Conservation (phyloP, 2,113 vertebrate species). For the Colossoma macropomum region DNA sequence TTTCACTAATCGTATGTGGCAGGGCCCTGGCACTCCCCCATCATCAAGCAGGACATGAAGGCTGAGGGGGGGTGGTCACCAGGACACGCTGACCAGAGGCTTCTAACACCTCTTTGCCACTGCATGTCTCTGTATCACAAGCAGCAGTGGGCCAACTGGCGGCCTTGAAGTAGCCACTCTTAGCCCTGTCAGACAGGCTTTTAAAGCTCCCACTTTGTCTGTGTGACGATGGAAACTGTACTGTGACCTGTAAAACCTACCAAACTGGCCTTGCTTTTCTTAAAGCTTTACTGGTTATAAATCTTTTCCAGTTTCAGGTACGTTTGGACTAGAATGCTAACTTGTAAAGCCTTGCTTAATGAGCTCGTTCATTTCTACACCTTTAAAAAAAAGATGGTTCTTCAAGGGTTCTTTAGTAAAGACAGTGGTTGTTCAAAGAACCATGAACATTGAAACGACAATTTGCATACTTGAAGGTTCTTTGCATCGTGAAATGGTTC, state of each 20-base stretch:
- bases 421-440: too few relatives aligned
- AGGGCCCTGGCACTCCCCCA: conserved; percentile 71
- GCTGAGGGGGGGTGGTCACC: background rate
- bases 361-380: too few relatives aligned
- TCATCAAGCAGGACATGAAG: conserved; percentile 69
- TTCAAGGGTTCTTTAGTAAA: too few relatives aligned
- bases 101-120: conserved; percentile 8
- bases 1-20: conserved; percentile 76
- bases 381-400: too few relatives aligned
- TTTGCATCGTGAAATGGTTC: too few relatives aligned
- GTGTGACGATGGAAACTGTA: background rate
- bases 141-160: background rate
- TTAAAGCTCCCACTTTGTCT: background rate
- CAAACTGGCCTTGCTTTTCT: background rate
- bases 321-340: too few relatives aligned
- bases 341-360: too few relatives aligned
- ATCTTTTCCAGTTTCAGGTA: background rate
- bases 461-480: too few relatives aligned
- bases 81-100: background rate
- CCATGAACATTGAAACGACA: too few relatives aligned
- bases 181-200: conserved; percentile 1
- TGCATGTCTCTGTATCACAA: background rate
- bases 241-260: background rate
- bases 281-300: background rate
- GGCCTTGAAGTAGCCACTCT: background rate